These are phyloP conservation scores for Gymnobelideus leadbeateri DNA, from an alignment of 2,113 vertebrate species.

Conservation along the genomic window DNA sequence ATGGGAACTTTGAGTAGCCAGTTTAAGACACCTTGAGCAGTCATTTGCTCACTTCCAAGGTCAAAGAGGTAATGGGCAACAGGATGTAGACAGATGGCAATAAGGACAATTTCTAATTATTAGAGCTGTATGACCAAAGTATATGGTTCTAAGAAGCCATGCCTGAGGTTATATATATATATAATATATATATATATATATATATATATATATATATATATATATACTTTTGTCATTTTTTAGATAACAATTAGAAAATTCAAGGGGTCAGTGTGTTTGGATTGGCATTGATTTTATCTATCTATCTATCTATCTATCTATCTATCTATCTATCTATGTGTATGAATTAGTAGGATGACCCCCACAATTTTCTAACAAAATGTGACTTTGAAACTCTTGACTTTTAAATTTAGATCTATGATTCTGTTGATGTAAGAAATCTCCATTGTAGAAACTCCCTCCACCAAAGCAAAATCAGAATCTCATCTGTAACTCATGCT, in stretches of 20 bases:
- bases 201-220: too few relatives aligned
- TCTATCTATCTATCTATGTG: too few relatives aligned
- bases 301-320: too few relatives aligned
- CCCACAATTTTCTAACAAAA: neutral
- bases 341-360: neutral
- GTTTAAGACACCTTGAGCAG: neutral
- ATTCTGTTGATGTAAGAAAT: neutral
- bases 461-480: neutral
- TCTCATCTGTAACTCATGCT: neutral
- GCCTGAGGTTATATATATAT: neutral
- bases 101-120: constrained; percentile 16
- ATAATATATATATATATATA: too few relatives aligned
- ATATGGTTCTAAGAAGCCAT: too few relatives aligned
- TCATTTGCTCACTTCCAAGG: neutral
- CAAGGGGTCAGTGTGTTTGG: neutral
- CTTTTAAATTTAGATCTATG: neutral
- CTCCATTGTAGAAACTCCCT: neutral
- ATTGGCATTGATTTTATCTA: neutral
- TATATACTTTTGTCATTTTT: constrained; percentile 9
- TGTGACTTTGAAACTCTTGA: neutral
- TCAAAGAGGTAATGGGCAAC: neutral
- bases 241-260: neutral
- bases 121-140: neutral
- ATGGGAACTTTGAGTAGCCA: neutral
- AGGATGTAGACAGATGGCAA: neutral